Base-by-base conservation (phyloP, 1,140 invertebrate genomes). In the Coelopa frigida region DNA sequence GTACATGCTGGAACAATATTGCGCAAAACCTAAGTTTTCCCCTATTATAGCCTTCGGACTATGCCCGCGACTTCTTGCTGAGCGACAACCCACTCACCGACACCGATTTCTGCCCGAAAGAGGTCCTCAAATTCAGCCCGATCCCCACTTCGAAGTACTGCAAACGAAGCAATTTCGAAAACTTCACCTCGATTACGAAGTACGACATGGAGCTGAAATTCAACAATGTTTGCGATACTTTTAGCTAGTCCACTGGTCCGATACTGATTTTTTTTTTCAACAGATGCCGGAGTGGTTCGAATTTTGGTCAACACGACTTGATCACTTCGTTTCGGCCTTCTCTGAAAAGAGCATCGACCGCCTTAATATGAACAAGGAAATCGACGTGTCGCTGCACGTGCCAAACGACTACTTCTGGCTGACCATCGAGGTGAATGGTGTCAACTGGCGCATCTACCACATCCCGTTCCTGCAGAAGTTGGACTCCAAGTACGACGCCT, bases 251-350 rank as follows among this genome's bases (percentile, higher is more conserved):
- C n/a, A 29, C 27, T n/a, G 27, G n/a, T n/a, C n/a, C 27, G 27
- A 29, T 29, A 7, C 7, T 29, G 27, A 29, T 29, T 8, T 37
- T 22, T 4, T 32, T 22, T 48, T 8, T 2, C 15, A 3, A 22
- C 40, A 68, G 61, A 68, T 68, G 65, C 65, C 65, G 24, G 57
- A 61, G 20, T 68, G 65, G 65, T 64, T 68, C 33, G 57, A 68
- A 10, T 23, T 68, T 3, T 68, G 64, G 64, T 61, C 64, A 0
- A 65, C 55, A 11, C 52, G 64, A 1, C 40, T 68, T 15, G 64
- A 68, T 53, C 64, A 68, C 41, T 51, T 68, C 35, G 61, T 68
- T 2, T 68, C 64, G 4, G 61, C 64, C 4, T 46, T 68, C 17
- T 68, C 64, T 3, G 39, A 51, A 11, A 36, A 61, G 7, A 68